phyloP scores from a whole-genome alignment of 2,113 vertebrate species.

The Laticauda colubrina region DNA sequence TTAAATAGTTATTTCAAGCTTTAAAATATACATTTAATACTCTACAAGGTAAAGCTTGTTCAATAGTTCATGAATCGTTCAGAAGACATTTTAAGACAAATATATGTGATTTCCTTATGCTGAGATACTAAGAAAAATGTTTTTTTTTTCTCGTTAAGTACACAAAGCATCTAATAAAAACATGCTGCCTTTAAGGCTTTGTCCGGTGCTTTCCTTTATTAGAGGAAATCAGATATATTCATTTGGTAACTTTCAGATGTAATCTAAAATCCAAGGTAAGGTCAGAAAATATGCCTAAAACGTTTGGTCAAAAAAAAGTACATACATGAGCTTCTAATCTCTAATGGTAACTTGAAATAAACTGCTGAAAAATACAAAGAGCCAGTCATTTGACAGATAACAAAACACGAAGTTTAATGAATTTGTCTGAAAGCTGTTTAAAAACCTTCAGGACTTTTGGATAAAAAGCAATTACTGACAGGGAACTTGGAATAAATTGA shows the following conservation, averaged over 20 bases:
- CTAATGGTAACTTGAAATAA: constrained; percentile 47
- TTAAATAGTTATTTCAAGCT: constrained; percentile 3
- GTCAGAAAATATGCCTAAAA: not conserved
- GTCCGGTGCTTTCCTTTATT: not conserved
- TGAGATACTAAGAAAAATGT: not conserved
- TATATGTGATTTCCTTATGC: not conserved
- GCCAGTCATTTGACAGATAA: constrained; percentile 47
- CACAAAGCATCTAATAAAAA: not conserved
- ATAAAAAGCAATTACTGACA: constrained; percentile 28
- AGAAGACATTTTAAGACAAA: not conserved
- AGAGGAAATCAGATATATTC: not conserved
- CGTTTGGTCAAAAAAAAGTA: constrained; percentile 27
- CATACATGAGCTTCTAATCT: constrained; percentile 25
- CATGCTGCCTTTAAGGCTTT: not conserved
- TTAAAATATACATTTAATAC: not conserved
- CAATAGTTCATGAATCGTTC: not conserved
- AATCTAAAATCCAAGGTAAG: constrained; percentile 28
- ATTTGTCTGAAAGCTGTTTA: constrained; percentile 28
- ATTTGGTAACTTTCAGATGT: constrained; percentile 8
- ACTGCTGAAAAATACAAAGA: constrained; percentile 24
- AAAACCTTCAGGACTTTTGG: constrained; percentile 38
- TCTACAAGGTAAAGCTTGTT: not conserved
- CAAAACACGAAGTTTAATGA: constrained; percentile 48
- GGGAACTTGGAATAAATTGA: constrained; percentile 38
- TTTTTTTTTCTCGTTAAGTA: not conserved